Base-by-base conservation (phyloP, 2,113 vertebrate species). In the Octodon degus region DNA sequence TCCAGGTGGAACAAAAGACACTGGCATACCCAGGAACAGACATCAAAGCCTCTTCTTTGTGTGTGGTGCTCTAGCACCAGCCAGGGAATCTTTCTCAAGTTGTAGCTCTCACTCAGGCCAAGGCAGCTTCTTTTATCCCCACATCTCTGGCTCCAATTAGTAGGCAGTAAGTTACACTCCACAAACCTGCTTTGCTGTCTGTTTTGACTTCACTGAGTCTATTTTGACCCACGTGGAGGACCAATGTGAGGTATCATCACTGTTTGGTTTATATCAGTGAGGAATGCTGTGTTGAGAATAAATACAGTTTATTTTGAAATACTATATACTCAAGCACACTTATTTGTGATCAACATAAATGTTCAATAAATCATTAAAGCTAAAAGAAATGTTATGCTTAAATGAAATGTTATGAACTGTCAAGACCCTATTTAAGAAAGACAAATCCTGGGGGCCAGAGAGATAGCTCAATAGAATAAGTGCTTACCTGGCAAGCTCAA, bases 71-170 rank as follows among this genome's bases (percentile, higher is more conserved):
- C 95, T 81, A 82, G 79, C 97, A 62, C 86, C 60, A 85, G 68
- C 65, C 34, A 22, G 37, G 80, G 72, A n/a, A 25, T 34, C 93
- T 95, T 89, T 95, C 92, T 90, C 22, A 24, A 97, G 1, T 90
- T 95, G 93, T 58, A 70, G 40, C 94, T 98, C 97, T 98, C 95
- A 95, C 91, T 91, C 84, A 88, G 65, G 93, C 95, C 97, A 95
- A 94, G 96, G 86, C 43, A n/a, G 8, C 97, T 89, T 76, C 96
- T 96, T 97, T 96, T 93, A 93, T 92, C 93, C 97, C 97, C 94
- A 91, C 93, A 98, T 97, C 97, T 98, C 96, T 95, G 97, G 96
- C 97, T 96, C 97, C 96, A 97, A 97, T 97, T 98, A 98, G 93
- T 97, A 95, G 95, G 90, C 53, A 89, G 25, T 94, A 94, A 97